Conservation (phyloP, 1,140 invertebrate species). For the Drosophila kurseongensis region DNA sequence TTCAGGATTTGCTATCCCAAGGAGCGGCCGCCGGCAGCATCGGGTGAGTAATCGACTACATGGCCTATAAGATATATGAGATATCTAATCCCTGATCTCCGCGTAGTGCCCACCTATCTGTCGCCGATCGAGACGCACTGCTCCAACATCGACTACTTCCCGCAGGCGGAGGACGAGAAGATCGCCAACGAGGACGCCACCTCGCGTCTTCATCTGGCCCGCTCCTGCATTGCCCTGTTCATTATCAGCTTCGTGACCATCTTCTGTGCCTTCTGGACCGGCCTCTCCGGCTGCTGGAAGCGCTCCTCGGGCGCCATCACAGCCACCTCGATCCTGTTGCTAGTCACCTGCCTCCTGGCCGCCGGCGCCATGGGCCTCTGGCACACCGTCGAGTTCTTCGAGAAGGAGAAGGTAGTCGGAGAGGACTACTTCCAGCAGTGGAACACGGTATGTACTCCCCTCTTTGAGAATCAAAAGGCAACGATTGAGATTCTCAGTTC, state of each 20-base stretch:
- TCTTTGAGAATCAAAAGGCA: no score
- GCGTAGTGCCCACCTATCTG: slow-evolving; percentile 93
- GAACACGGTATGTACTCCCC: slow-evolving; percentile 88
- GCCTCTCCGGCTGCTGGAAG: slow-evolving; percentile 94
- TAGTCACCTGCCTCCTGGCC: slow-evolving; percentile 93
- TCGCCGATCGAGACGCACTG: slow-evolving; percentile 97
- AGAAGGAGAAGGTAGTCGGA: slow-evolving; percentile 96
- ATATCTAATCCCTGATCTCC: neutral
- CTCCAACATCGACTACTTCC: slow-evolving; percentile 96
- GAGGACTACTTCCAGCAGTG: slow-evolving; percentile 96
- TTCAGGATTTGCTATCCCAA: slow-evolving; percentile 96
- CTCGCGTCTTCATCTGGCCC: slow-evolving; percentile 92
- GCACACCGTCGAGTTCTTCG: slow-evolving; percentile 98
- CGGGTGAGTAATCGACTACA: slow-evolving; percentile 87
- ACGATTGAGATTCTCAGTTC: no score
- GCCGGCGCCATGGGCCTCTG: slow-evolving; percentile 97
- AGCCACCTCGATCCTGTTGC: slow-evolving; percentile 95
- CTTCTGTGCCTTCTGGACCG: slow-evolving; percentile 97
- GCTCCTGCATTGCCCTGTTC: slow-evolving; percentile 95
- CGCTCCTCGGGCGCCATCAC: slow-evolving; percentile 96
- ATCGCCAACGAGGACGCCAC: slow-evolving; percentile 78
- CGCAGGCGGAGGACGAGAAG: slow-evolving; percentile 79
- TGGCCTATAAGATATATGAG: no score
- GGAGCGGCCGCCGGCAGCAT: slow-evolving; percentile 89
- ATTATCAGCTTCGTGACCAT: slow-evolving; percentile 93